Evolutionary conservation across 2,888 invertebrate genomes (phyloP), one percentile per base, ranked within the genome.

Genomic region (Miltochrista miniata): DNA sequence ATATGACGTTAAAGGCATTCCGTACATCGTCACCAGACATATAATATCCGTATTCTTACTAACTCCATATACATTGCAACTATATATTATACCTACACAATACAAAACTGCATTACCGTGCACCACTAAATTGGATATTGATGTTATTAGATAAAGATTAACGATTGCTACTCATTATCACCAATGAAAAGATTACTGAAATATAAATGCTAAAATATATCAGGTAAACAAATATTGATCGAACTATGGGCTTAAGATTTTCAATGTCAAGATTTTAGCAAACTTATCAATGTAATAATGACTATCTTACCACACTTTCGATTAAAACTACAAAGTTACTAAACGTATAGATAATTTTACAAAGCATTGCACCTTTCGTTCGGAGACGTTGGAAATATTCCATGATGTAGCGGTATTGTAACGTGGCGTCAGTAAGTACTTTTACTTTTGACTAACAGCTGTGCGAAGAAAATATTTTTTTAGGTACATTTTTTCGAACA

Each of bases 1-100:
- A 72, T 73, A 66, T 72, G 67, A 66, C 72, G 71, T 78, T 75
- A 79, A 24, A 70, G 63, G 66, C 72, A 70, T 69, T 15, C 61
- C 56, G 51, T 63, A 61, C 11, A 31, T 66, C 83, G 85, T 84
- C 85, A 82, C 72, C 59, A 40, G 33, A 39, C 51, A 18, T 7
- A 18, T n/a, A n/a, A n/a, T 14, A 40, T 12, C 15, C 38, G 37
- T 37, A 14, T 35, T 13, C 14, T 18, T 11, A 2, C 7, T 18
- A 11, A 8, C 18, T 13, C 11, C 12, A 11, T 45, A n/a, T 24
- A 24, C 3, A 24, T 24, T 24, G 18, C 2, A 24, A 24, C 18
- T 24, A 2, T n/a, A n/a, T n/a, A n/a, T n/a, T n/a, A n/a, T n/a
- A n/a, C n/a, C n/a, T n/a, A n/a, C n/a, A n/a, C n/a, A n/a, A n/a